Evolutionary conservation across 1,140 invertebrate genomes (phyloP), one percentile per base, ranked within the genome.

Genomic region (Danaus plexippus): DNA sequence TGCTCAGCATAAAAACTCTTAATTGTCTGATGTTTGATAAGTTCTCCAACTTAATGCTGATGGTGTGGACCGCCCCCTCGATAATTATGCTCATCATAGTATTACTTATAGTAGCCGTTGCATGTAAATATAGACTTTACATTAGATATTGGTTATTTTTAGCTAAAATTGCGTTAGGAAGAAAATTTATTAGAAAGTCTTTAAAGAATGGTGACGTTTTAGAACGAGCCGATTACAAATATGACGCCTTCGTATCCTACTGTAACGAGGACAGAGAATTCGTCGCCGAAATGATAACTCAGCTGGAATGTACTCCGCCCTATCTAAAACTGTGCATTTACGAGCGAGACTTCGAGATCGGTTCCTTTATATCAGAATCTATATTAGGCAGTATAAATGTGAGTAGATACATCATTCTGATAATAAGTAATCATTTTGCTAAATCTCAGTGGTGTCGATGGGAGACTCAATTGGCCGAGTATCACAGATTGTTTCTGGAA

Each of bases 231-330:
- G 66, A 73, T 15, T 91, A 88, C 53, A 80, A 83, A 50, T 93
- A 90, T 65, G 92, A 93, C 63, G 91, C 91, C 1, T 92, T 92
- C 66, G 88, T 93, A 4, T 91, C 90, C 0, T 92, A 92, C 67
- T 90, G 90, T 62, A 89, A 85, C 52, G 88, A 91, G 62, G 91
- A 93, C 62, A 79, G 88, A 57, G 80, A 88, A 43, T 92, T 91
- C 71, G 89, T 92, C 5, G 67, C 89, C 1, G 75, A 88, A 12
- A 79, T 92, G 63, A 84, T 91, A 15, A 71, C 76, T 9, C 85
- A 88, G 57, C 63, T 93, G 46, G 91, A 92, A 72, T 80, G 87
- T 3, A 66, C 80, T 22, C 80, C 88, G 6, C 88, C 89, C 2
- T 83, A 82, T 67, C 85, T 90, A 15, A 89, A 88, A 61, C 73